phyloP scores from a whole-genome alignment of 35 echinoderm and acorn worm genomes.

The Apostichopus parvimensis region DNA sequence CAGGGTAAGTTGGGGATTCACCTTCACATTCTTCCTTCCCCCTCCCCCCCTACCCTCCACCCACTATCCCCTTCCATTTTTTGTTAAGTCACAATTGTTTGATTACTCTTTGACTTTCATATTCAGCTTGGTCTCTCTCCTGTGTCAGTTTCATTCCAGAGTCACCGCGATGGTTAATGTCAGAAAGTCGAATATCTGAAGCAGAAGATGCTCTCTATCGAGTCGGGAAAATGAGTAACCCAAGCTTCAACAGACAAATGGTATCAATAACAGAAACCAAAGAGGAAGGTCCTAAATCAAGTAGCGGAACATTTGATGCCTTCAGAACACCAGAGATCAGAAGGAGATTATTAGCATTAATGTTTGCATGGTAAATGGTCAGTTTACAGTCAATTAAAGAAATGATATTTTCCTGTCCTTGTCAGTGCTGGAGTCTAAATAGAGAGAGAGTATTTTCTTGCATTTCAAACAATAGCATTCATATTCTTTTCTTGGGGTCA shows the following conservation, averaged over 20 bases:
- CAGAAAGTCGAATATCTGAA: slow-evolving; percentile 72
- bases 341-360: slow-evolving; percentile 69
- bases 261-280: not conserved
- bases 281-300: not conserved
- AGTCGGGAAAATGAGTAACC: slow-evolving; percentile 18
- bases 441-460: too few species aligned
- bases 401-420: too few species aligned
- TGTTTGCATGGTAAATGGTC: slow-evolving; percentile 73
- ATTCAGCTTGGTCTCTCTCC: not conserved
- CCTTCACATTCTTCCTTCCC: too few species aligned
- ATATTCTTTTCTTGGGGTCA: not conserved
- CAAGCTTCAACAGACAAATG: not conserved
- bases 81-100: too few species aligned
- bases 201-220: slow-evolving; percentile 76
- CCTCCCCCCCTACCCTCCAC: too few species aligned
- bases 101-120: too few species aligned
- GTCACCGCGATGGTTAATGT: slow-evolving; percentile 86
- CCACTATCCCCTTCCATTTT: too few species aligned
- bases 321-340: slow-evolving; percentile 73
- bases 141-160: slow-evolving; percentile 82
- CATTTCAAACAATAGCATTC: too few species aligned
- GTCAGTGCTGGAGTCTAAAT: too few species aligned
- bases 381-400: too few species aligned
- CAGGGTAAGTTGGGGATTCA: too few species aligned
- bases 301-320: slow-evolving; percentile 57